Evolutionary conservation across 2,113 vertebrate species (phyloP).

Genomic region (Indri indri): DNA sequence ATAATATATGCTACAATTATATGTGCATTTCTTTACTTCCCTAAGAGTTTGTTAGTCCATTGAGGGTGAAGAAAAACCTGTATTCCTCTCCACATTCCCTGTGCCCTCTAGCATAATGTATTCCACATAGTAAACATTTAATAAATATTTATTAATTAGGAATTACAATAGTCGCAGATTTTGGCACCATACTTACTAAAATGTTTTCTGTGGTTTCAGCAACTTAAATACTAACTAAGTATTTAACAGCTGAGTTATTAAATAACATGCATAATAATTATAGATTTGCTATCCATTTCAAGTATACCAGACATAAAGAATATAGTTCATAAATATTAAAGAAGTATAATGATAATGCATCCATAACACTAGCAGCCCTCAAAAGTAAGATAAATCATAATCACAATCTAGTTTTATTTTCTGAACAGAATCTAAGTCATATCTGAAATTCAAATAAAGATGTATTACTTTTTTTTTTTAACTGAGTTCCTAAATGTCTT

Average conservation of each 20-base stretch:
- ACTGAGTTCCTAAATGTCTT: constrained; percentile 72
- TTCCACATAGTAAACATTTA: neutral
- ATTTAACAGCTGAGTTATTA: constrained; percentile 56
- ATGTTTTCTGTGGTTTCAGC: neutral
- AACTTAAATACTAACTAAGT: constrained; percentile 51
- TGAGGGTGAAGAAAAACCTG: neutral
- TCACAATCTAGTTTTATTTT: constrained; percentile 61
- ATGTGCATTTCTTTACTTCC: neutral
- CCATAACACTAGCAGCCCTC: constrained; percentile 40
- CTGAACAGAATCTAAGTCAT: constrained; percentile 53
- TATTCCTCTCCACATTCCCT: neutral
- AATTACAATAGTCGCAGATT: neutral
- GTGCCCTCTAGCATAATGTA: neutral
- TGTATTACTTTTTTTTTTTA: constrained; percentile 51
- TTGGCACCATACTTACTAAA: neutral
- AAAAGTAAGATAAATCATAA: constrained; percentile 66
- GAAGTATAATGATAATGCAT: constrained; percentile 8
- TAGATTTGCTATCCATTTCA: constrained; percentile 49
- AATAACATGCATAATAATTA: constrained; percentile 52
- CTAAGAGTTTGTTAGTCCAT: neutral
- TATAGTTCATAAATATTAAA: constrained; percentile 61
- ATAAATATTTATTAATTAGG: constrained; percentile 5
- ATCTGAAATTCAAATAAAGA: constrained; percentile 72
- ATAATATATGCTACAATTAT: neutral
- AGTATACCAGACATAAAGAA: neutral